Base-by-base conservation (phyloP, 30 jellyfish, hydroid and myxozoan genomes). In the Morbakka virulenta region DNA sequence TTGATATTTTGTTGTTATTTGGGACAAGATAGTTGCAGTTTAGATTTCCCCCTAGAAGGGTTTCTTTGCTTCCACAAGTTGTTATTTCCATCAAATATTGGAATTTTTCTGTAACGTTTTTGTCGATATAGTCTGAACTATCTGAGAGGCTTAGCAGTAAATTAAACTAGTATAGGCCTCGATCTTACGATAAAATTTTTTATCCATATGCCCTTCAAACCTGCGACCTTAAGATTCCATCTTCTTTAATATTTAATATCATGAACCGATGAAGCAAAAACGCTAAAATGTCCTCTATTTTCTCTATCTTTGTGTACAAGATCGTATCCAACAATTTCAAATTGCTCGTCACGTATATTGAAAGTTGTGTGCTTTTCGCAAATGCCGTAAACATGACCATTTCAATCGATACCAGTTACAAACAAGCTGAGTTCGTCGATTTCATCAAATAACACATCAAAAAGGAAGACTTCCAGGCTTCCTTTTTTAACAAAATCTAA, bases 1-100 rank as follows among this genome's bases (percentile, higher is more conserved):
- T 65, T 65, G 21, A 65, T 4, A 24, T 65, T n/a, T n/a, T 12
- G 32, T 65, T 67, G 69, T 65, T 69, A 13, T 69, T 24, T 4
- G 77, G 77, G 77, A 22, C 69, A n/a, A n/a, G n/a, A n/a, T n/a
- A n/a, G n/a, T n/a, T n/a, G n/a, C n/a, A n/a, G n/a, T n/a, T n/a
- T n/a, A 65, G 32, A 6, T 6, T 69, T 11, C 77, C 77, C 4
- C 67, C 27, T 69, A 65, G 27, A 65, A 65, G 27, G 17, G 77
- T 65, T 65, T 65, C 77, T 65, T 65, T 65, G 67, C 32, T n/a
- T n/a, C n/a, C n/a, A n/a, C n/a, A n/a, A n/a, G n/a, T n/a, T n/a
- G n/a, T n/a, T n/a, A n/a, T n/a, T n/a, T n/a, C n/a, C n/a, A n/a
- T n/a, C n/a, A n/a, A n/a, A n/a, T n/a, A n/a, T n/a, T n/a, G n/a